These are phyloP conservation scores for Hemistola chrysoprasaria DNA, from an alignment of 2,888 invertebrate genomes.

Conservation along the genomic window DNA sequence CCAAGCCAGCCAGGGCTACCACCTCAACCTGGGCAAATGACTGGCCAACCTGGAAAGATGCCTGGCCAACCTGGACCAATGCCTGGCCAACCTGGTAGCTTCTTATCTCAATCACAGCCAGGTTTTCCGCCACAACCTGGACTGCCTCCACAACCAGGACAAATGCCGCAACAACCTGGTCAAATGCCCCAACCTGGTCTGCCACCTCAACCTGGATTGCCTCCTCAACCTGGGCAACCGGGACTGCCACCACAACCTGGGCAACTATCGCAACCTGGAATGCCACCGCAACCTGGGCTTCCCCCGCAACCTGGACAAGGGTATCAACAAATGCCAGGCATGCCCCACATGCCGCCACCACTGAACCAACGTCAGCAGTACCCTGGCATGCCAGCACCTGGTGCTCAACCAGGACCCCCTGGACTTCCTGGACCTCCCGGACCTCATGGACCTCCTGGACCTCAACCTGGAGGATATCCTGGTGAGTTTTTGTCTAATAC, in stretches of 20 bases:
- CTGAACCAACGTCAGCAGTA: constrained; percentile 56
- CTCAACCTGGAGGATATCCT: constrained; percentile 44
- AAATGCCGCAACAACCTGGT: constrained; percentile 34
- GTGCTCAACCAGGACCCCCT: constrained; percentile 34
- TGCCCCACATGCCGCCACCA: constrained; percentile 76
- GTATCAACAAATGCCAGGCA: constrained; percentile 49
- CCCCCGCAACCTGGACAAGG: too few relatives aligned
- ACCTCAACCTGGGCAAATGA: constrained; percentile 41
- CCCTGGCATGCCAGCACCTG: constrained; percentile 35
- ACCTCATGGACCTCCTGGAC: constrained; percentile 41
- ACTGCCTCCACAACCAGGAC: constrained; percentile 29
- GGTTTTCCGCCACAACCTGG: constrained; percentile 34
- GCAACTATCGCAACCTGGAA: constrained; percentile 14
- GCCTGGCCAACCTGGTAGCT: constrained; percentile 28
- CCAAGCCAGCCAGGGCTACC: constrained; percentile 23
- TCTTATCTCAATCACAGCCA: constrained; percentile 31
- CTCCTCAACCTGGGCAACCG: constrained; percentile 33
- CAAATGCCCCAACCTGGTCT: constrained; percentile 8
- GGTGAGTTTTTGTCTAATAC: constrained; percentile 37
- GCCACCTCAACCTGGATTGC: constrained; percentile 38
- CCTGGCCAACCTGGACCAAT: constrained; percentile 33
- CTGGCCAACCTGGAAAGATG: constrained; percentile 24
- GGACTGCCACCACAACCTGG: constrained; percentile 19
- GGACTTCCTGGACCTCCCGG: constrained; percentile 47
- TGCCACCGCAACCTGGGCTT: too few relatives aligned